phyloP scores from a whole-genome alignment of 1,140 invertebrate species.

The Drosophila kohkoa region DNA sequence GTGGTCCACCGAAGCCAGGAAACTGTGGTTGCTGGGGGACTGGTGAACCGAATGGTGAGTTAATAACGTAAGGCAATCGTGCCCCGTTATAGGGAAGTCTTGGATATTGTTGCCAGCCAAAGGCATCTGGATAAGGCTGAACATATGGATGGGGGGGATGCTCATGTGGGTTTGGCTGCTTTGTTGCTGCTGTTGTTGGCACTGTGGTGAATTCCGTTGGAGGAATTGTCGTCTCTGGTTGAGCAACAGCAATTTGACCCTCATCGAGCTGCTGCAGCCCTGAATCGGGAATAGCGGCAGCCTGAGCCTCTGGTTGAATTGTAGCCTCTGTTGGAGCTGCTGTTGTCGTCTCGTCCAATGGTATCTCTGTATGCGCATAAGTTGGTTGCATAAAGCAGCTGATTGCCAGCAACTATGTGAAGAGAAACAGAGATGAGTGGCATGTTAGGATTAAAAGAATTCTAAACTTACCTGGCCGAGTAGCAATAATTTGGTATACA shows the following conservation, averaged over 20 bases:
- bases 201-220: constrained; percentile 37
- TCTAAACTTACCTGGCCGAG: constrained; percentile 48
- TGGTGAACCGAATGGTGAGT: too few species aligned
- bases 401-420: constrained; percentile 44
- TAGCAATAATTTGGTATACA: constrained; percentile 60
- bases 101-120: background rate
- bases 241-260: constrained; percentile 14
- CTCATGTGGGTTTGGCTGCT: constrained; percentile 1
- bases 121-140: constrained; percentile 4
- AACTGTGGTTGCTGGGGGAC: too few species aligned
- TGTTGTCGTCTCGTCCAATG: constrained; percentile 38
- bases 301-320: constrained; percentile 17
- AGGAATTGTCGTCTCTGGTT: constrained; percentile 46
- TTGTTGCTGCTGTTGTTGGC: constrained; percentile 1
- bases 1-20: too few species aligned
- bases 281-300: constrained; percentile 26
- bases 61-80: too few species aligned
- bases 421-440: background rate
- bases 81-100: too few species aligned
- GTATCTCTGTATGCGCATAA: constrained; percentile 33
- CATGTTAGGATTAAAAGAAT: background rate
- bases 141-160: constrained; percentile 8
- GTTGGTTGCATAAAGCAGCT: constrained; percentile 11
- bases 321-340: constrained; percentile 49
- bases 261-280: constrained; percentile 38